Conservation (phyloP, 2,113 vertebrate species). For the Pseudorhombus dupliciocellatus region DNA sequence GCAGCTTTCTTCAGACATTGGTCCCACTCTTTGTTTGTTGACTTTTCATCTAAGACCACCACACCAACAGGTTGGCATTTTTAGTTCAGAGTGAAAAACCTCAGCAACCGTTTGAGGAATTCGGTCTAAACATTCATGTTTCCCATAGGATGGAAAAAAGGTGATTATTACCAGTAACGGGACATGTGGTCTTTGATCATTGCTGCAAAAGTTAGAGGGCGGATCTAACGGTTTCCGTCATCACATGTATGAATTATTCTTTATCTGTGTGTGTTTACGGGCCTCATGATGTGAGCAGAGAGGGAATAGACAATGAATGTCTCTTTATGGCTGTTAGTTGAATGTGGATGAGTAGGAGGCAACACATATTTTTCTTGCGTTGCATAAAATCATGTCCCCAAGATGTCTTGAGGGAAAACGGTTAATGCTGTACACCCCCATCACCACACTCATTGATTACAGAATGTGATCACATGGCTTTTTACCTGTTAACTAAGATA, state of each 20-base stretch:
- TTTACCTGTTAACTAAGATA: too few relatives aligned
- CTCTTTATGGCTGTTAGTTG: not conserved
- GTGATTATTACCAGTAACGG: not conserved
- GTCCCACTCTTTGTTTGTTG: not conserved
- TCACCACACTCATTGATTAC: too few relatives aligned
- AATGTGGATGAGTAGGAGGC: not conserved
- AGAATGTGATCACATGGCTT: too few relatives aligned
- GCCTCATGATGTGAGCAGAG: not conserved
- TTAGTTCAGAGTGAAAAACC: not conserved
- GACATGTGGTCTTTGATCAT: not conserved
- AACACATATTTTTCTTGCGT: too few relatives aligned
- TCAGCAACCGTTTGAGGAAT: not conserved
- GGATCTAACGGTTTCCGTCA: too few relatives aligned
- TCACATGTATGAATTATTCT: not conserved
- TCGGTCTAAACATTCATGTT: not conserved
- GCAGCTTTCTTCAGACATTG: not conserved
- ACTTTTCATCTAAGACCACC: slow-evolving; percentile 4
- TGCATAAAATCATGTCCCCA: too few relatives aligned
- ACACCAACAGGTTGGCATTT: slow-evolving; percentile 9
- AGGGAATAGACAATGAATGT: not conserved
- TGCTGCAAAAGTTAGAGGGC: not conserved
- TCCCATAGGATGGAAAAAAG: not conserved
- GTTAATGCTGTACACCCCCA: too few relatives aligned
- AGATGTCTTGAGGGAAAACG: too few relatives aligned
- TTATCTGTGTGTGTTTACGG: not conserved